Conservation (phyloP, 2,888 invertebrate genomes). For the Agrochola lychnidis region DNA sequence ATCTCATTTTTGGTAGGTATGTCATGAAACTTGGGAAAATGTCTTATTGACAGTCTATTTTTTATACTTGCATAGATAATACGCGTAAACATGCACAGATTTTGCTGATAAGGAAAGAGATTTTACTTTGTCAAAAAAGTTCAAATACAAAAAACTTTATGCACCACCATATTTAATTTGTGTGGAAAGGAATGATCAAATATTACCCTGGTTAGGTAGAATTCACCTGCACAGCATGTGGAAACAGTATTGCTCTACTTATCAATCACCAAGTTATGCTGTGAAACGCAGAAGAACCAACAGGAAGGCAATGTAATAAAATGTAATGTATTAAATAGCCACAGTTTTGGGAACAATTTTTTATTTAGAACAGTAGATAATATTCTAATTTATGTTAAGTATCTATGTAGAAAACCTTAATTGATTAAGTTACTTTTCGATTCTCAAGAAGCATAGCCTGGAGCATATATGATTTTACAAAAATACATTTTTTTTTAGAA, state of each 20-base stretch:
- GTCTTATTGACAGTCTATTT: slow-evolving; percentile 20
- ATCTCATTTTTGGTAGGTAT: neutral
- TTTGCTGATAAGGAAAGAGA: neutral
- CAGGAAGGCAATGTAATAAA: neutral
- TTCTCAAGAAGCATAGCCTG: neutral
- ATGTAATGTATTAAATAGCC: neutral
- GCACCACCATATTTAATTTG: no score
- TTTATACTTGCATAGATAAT: neutral
- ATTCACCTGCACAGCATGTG: neutral
- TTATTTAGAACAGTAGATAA: neutral
- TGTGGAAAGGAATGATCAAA: neutral
- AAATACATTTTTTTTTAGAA: neutral
- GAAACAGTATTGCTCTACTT: neutral
- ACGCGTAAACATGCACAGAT: neutral
- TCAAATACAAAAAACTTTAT: neutral
- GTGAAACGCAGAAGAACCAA: neutral
- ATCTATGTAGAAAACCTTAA: neutral
- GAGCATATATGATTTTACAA: neutral
- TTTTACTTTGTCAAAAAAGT: slow-evolving; percentile 2
- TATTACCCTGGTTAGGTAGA: neutral
- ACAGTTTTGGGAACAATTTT: neutral
- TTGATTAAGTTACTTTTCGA: neutral
- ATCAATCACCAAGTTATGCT: neutral
- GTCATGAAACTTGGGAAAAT: slow-evolving; percentile 16
- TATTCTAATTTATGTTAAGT: neutral